Evolutionary conservation across 2,888 invertebrate species (phyloP).

Genomic region (Acleris laterana): DNA sequence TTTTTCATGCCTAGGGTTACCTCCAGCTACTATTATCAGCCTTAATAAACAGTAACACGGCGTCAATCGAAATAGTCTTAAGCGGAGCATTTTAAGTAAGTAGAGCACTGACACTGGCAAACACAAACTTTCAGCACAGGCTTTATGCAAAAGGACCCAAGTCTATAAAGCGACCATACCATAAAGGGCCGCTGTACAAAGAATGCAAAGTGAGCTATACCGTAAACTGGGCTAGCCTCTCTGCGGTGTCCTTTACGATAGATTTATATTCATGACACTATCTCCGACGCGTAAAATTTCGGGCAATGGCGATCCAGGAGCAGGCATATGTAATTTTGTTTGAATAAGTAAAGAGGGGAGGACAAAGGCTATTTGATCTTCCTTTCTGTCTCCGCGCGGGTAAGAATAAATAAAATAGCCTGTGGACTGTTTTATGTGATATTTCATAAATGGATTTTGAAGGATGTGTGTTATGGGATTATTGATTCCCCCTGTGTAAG

Average conservation of each 20-base stretch:
- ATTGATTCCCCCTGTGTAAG: conserved; percentile 57
- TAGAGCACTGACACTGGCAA: conserved; percentile 40
- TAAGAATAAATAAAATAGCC: conserved; percentile 75
- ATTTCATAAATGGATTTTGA: conserved; percentile 78
- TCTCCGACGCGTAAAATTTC: conserved; percentile 83
- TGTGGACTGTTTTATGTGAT: conserved; percentile 73
- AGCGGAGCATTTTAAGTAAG: conserved; percentile 32
- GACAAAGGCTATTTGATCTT: conserved; percentile 84
- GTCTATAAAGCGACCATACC: conserved; percentile 79
- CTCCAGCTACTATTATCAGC: not conserved
- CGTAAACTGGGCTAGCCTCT: conserved; percentile 74
- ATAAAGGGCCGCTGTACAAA: conserved; percentile 78
- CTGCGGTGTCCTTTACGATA: conserved; percentile 81
- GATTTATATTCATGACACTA: conserved; percentile 85
- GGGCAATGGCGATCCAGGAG: conserved; percentile 82
- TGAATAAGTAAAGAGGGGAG: conserved; percentile 83
- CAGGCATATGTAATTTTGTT: conserved; percentile 84
- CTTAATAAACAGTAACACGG: conserved; percentile 25
- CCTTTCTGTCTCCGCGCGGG: conserved; percentile 61
- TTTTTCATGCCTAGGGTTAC: not conserved
- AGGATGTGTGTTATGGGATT: conserved; percentile 69
- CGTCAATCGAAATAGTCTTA: conserved; percentile 36
- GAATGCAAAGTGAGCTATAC: conserved; percentile 83
- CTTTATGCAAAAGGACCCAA: conserved; percentile 79
- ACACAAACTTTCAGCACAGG: conserved; percentile 56